Conservation (phyloP, 2,797 vertebrate genomes). For the Anabas testudineus region DNA sequence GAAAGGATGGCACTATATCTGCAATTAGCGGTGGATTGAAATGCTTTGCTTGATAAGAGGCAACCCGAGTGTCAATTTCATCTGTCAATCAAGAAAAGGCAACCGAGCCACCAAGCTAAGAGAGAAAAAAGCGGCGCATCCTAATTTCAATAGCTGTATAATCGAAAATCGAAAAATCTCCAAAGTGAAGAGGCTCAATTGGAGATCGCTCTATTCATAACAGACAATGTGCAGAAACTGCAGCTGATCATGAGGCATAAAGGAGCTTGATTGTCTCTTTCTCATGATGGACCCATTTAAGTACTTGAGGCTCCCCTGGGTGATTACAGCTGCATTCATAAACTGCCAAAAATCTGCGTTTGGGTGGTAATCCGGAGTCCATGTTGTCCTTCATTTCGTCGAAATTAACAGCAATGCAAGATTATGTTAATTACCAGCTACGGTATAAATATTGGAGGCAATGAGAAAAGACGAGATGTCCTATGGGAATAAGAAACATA, state of each 20-base stretch:
- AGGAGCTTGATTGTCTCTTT: slow-evolving; percentile 84
- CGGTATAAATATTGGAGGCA: slow-evolving; percentile 75
- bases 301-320: slow-evolving; percentile 74
- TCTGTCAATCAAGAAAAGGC: slow-evolving; percentile 80
- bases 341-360: slow-evolving; percentile 73
- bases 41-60: slow-evolving; percentile 76
- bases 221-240: slow-evolving; percentile 81
- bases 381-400: slow-evolving; percentile 78
- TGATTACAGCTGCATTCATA: slow-evolving; percentile 83
- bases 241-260: slow-evolving; percentile 83
- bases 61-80: slow-evolving; percentile 81
- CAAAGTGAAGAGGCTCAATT: slow-evolving; percentile 82
- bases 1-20: slow-evolving; percentile 76
- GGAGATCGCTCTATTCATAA: slow-evolving; percentile 82
- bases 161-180: slow-evolving; percentile 83
- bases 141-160: slow-evolving; percentile 82
- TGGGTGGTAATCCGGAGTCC: slow-evolving; percentile 72
- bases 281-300: slow-evolving; percentile 79
- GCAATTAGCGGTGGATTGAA: slow-evolving; percentile 83
- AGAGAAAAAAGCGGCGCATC: slow-evolving; percentile 62
- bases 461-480: slow-evolving; percentile 45
- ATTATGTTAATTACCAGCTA: slow-evolving; percentile 76
- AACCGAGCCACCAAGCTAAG: slow-evolving; percentile 69
- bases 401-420: slow-evolving; percentile 73
- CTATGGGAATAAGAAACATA: slow-evolving; percentile 36